Base-by-base conservation (phyloP, 2,113 vertebrate species). In the Beaufortia kweichowensis region DNA sequence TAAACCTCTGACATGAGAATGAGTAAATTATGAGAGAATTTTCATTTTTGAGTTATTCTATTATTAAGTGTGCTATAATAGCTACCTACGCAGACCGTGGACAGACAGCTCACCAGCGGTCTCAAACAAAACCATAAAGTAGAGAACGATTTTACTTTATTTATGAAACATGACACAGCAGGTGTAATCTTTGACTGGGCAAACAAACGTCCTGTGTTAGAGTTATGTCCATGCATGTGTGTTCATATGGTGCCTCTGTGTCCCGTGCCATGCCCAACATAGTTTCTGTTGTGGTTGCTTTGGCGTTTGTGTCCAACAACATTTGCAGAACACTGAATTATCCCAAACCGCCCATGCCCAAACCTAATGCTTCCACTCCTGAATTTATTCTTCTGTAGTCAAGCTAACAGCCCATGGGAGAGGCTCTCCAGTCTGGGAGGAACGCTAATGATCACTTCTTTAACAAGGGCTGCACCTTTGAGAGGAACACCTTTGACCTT, bases 401-500 rank as follows among this genome's bases (percentile, higher is more conserved):
- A 17, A 69, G 53, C 68, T 11, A 10, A 71, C 23, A 41, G 68
- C 33, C 33, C 29, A 17, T 41, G 31, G 68, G 68, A 71, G 53
- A 57, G 68, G 50, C 68, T 71, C 33, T 57, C 7, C 21, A 28
- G 12, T 57, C 35, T 67, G 75, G 33, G 41, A 64, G 21, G 43
- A 63, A 14, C 31, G 3, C 48, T 65, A 66, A 75, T 56, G 55
- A 62, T 75, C 63, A 31, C 12, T 35, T 53, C 64, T 12, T 67
- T 65, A 19, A 66, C 50, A 64, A 28, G 8, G 68, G 19, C 68
- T 67, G 35, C 28, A 33, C 72, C 55, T 74, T 39, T 26, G 68
- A 57, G 68, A 57, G 24, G 23, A 57, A 23, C 31, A 73, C 74
- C 67, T 65, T 10, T 77, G 74, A 81, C 66, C 74, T 64, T 26